These are phyloP conservation scores for Eumerus sabulonum DNA, from an alignment of 2,888 invertebrate genomes.

Conservation along the genomic window DNA sequence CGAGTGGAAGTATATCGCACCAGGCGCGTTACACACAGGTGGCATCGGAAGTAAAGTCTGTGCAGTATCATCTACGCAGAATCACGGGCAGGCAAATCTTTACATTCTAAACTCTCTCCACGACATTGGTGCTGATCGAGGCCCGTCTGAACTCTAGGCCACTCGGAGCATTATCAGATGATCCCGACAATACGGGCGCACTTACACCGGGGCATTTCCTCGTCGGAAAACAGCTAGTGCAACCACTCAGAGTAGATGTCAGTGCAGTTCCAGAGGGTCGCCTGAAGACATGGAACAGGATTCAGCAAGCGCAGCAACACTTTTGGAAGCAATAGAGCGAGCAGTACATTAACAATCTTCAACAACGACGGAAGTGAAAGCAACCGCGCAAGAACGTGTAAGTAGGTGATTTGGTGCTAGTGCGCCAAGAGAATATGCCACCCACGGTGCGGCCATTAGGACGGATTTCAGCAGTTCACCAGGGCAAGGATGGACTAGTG, in stretches of 20 bases:
- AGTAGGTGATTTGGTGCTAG: background rate
- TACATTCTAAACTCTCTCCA: background rate
- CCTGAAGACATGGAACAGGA: background rate
- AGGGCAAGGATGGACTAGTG: background rate
- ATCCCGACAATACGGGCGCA: background rate
- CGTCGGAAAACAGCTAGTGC: background rate
- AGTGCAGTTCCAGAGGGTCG: background rate
- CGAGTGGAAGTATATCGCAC: background rate
- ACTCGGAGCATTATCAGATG: background rate
- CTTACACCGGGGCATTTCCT: background rate
- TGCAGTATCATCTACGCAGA: background rate
- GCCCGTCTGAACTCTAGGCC: background rate
- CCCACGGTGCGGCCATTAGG: background rate
- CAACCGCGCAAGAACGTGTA: background rate
- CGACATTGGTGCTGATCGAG: background rate
- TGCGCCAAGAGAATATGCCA: background rate
- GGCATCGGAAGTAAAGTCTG: background rate
- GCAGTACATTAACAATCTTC: background rate
- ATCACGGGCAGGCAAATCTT: background rate
- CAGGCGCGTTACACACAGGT: background rate
- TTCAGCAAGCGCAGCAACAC: background rate
- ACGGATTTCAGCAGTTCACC: background rate
- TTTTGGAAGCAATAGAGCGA: background rate
- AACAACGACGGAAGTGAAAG: background rate
- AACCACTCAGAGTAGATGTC: background rate